phyloP scores from a whole-genome alignment of 2,888 invertebrate species.

The Lithophane socia region DNA sequence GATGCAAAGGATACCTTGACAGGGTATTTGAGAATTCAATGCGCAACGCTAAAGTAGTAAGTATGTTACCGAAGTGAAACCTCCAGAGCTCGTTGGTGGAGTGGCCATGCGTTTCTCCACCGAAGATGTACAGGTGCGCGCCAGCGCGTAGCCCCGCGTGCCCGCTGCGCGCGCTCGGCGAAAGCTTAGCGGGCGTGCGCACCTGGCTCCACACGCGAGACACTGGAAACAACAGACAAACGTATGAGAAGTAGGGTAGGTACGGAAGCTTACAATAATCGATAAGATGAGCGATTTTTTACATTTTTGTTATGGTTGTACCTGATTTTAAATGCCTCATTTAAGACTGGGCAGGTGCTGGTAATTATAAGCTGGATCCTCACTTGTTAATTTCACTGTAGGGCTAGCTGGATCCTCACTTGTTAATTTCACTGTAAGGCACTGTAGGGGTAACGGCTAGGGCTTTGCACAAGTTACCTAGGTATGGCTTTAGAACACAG shows the following conservation, averaged over 20 bases:
- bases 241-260: conserved; percentile 75
- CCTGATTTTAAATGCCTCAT: background rate
- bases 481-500: background rate
- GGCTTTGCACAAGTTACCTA: too few relatives aligned
- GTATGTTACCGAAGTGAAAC: conserved; percentile 93
- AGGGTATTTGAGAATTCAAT: background rate
- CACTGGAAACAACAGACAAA: conserved; percentile 75
- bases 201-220: conserved; percentile 92
- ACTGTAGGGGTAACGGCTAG: too few relatives aligned
- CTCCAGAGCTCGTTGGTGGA: conserved; percentile 95
- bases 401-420: too few relatives aligned
- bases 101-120: conserved; percentile 94
- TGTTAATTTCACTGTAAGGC: too few relatives aligned
- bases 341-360: background rate
- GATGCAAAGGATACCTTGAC: background rate
- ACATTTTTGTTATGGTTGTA: background rate
- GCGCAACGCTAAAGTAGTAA: background rate
- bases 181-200: conserved; percentile 91
- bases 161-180: conserved; percentile 93
- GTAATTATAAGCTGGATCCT: background rate
- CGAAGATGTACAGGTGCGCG: conserved; percentile 94
- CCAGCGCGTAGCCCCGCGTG: conserved; percentile 95
- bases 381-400: background rate
- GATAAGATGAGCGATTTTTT: background rate
- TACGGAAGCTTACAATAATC: background rate